Conservation (phyloP, 2,797 vertebrate species). For the Smutsia gigantea region DNA sequence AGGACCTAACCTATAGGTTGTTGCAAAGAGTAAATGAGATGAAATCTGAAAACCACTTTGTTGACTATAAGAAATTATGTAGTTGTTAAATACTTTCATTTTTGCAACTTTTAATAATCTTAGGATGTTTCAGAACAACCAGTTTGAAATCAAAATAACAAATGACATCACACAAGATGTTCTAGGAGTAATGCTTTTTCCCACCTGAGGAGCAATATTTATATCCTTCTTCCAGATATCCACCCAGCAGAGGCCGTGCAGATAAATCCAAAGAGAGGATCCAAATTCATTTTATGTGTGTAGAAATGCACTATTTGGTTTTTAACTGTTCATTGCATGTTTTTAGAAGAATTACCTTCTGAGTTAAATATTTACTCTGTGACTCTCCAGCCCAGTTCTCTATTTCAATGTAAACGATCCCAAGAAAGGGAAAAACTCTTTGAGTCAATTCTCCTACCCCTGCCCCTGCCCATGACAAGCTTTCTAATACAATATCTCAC, state of each 20-base stretch:
- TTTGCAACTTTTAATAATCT: neutral
- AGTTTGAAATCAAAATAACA: constrained; percentile 44
- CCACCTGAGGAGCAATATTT: neutral
- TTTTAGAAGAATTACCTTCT: neutral
- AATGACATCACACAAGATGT: neutral
- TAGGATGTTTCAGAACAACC: neutral
- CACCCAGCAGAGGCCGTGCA: neutral
- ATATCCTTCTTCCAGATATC: neutral
- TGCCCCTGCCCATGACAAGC: neutral
- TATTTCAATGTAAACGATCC: neutral
- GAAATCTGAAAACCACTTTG: neutral
- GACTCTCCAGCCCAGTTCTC: neutral
- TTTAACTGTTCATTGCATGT: neutral
- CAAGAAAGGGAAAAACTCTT: neutral
- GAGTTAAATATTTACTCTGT: neutral
- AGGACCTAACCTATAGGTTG: neutral
- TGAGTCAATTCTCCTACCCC: neutral
- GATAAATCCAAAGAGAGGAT: neutral
- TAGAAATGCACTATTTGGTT: neutral
- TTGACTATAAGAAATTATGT: neutral
- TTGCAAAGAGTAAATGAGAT: neutral
- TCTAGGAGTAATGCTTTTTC: neutral
- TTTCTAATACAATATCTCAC: neutral
- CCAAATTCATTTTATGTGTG: neutral
- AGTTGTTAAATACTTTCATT: neutral